Evolutionary conservation across 2,797 vertebrate genomes (phyloP).

Genomic region (Scarus forsteni): DNA sequence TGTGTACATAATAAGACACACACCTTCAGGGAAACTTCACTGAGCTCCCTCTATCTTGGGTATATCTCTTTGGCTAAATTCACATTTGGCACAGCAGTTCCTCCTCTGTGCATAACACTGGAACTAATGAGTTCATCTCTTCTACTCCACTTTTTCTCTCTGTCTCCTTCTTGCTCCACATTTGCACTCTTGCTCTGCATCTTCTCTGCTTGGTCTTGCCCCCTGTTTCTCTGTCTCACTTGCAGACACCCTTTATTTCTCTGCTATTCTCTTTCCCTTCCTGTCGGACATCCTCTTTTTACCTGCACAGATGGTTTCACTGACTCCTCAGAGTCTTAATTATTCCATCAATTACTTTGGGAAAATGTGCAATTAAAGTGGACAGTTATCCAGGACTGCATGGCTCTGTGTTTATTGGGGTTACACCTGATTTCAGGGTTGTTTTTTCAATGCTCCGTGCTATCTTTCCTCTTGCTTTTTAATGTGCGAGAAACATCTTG

Average conservation of each 20-base stretch:
- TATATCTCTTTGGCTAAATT: conserved; percentile 54
- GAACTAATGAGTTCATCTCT: conserved; percentile 69
- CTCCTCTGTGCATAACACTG: conserved; percentile 42
- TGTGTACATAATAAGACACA: conserved; percentile 19
- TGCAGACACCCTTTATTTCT: conserved; percentile 19
- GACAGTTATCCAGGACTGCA: conserved; percentile 67
- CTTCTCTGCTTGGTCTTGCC: conserved; percentile 18
- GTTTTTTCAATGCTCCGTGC: conserved; percentile 29
- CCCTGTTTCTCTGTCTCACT: conserved; percentile 40
- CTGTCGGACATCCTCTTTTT: conserved; percentile 59
- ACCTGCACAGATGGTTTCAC: conserved; percentile 84
- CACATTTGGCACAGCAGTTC: conserved; percentile 51
- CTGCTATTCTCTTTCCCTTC: conserved; percentile 16
- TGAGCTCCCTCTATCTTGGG: conserved; percentile 37
- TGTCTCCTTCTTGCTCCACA: conserved; percentile 24
- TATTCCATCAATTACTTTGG: conserved; percentile 84
- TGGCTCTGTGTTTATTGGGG: conserved; percentile 79
- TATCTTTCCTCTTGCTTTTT: conserved; percentile 54
- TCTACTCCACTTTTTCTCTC: conserved; percentile 33
- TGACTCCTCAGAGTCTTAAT: conserved; percentile 86
- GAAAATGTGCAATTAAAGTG: conserved; percentile 84
- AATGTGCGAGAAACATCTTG: conserved; percentile 49
- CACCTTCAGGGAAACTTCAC: conserved; percentile 41
- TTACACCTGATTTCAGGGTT: conserved; percentile 72
- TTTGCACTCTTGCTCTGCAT: conserved; percentile 41